Evolutionary conservation across 2,113 vertebrate genomes (phyloP).

Genomic region (Astatoreochromis straeleni): DNA sequence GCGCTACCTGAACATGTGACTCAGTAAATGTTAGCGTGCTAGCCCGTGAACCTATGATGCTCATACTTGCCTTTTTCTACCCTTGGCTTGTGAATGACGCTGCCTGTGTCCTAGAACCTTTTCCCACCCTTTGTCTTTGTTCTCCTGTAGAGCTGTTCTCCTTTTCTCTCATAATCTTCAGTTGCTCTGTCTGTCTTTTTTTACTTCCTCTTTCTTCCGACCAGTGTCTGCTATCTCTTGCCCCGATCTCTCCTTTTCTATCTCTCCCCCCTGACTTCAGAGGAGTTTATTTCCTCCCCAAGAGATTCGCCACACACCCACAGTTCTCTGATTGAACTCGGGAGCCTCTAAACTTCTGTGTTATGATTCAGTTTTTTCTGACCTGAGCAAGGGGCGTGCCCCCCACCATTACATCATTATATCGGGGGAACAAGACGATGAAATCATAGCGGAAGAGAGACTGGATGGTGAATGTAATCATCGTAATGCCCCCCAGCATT

Average conservation of each 20-base stretch:
- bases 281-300: constrained; percentile 30
- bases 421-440: not conserved
- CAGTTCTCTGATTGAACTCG: constrained; percentile 18
- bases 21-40: not conserved
- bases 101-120: not conserved
- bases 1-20: not conserved
- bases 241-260: not conserved
- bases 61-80: not conserved
- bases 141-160: not conserved
- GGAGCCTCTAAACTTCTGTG: constrained; percentile 1
- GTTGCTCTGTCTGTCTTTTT: not conserved
- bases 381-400: constrained; percentile 27
- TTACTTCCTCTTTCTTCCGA: not conserved
- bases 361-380: constrained; percentile 45
- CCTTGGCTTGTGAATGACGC: not conserved
- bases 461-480: constrained; percentile 25
- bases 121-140: not conserved
- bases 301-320: constrained; percentile 25
- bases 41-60: not conserved
- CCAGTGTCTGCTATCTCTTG: not conserved
- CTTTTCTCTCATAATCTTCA: not conserved
- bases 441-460: not conserved
- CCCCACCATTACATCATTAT: constrained; percentile 13
- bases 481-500: constrained; percentile 44
- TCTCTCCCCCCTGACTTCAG: constrained; percentile 9